Evolutionary conservation across 2,797 vertebrate species (phyloP).

Genomic region (Arnoldichthys spilopterus): DNA sequence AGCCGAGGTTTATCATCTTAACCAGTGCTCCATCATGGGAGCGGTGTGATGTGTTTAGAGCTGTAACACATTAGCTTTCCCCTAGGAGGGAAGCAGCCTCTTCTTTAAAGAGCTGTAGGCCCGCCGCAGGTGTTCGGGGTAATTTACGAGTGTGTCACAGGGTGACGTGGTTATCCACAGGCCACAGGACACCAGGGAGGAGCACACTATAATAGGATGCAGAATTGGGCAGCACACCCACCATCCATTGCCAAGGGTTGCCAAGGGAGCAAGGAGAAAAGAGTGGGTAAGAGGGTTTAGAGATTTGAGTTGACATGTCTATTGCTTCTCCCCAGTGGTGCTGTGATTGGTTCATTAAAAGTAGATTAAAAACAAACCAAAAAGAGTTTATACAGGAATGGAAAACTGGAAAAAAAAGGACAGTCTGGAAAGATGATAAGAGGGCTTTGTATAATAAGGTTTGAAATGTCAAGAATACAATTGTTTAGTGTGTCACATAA

Average conservation of each 20-base stretch:
- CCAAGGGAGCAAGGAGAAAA: not conserved
- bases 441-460: not conserved
- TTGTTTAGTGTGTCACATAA: too few relatives aligned
- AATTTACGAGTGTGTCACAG: constrained; percentile 61
- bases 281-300: constrained; percentile 1
- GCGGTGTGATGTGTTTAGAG: constrained; percentile 41
- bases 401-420: too few relatives aligned
- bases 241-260: constrained; percentile 29
- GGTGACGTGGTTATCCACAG: constrained; percentile 58
- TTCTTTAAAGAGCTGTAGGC: constrained; percentile 46
- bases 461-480: too few relatives aligned
- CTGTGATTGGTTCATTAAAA: constrained; percentile 1
- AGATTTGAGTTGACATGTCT: constrained; percentile 6
- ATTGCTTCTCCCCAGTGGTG: not conserved
- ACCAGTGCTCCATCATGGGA: constrained; percentile 24
- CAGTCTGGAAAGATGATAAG: not conserved
- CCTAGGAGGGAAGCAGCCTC: constrained; percentile 29
- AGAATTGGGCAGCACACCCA: constrained; percentile 19
- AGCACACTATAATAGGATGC: constrained; percentile 15
- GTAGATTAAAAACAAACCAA: not conserved
- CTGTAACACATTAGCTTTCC: constrained; percentile 44
- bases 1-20: constrained; percentile 16
- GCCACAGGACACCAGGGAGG: constrained; percentile 48
- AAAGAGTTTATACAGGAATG: not conserved
- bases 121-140: constrained; percentile 56